Conservation (phyloP, 2,888 invertebrate genomes). For the Hydrotaea cyrtoneurina region DNA sequence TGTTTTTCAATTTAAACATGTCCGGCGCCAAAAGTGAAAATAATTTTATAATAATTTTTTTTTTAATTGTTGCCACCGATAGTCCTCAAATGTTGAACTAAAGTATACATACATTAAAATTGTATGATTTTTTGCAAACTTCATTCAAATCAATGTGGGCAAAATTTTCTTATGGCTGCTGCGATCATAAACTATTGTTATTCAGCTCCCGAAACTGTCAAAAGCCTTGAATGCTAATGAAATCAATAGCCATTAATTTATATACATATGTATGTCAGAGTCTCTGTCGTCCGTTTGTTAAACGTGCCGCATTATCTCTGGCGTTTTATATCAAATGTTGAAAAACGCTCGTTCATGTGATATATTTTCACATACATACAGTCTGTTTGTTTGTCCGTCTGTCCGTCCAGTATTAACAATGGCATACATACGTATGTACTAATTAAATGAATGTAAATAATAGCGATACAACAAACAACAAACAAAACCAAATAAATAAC, state of each 20-base stretch:
- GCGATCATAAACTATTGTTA: no score
- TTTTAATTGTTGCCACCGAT: no score
- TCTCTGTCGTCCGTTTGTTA: not conserved
- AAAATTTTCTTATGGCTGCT: no score
- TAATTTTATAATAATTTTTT: no score
- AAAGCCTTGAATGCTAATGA: not conserved
- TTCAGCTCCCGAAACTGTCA: not conserved
- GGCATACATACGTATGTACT: not conserved
- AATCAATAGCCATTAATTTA: not conserved
- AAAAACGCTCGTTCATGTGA: not conserved
- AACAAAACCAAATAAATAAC: constrained; percentile 17
- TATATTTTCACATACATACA: not conserved
- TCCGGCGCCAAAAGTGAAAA: no score
- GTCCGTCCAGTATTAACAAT: not conserved
- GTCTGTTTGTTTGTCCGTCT: not conserved
- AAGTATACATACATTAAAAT: no score
- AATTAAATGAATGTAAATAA: constrained; percentile 30
- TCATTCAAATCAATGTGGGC: no score
- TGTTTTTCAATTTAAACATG: not conserved
- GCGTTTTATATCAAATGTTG: not conserved
- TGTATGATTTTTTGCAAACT: no score
- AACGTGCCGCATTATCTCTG: not conserved
- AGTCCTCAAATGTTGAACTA: no score
- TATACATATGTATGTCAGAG: not conserved
- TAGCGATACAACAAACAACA: constrained; percentile 10